Percentiles rank a stretch among this genome's conserved stretches.
These are phyloP conservation scores for Toxotes jaculatrix DNA, from an alignment of 2,113 vertebrate genomes.

Conservation along the genomic window DNA sequence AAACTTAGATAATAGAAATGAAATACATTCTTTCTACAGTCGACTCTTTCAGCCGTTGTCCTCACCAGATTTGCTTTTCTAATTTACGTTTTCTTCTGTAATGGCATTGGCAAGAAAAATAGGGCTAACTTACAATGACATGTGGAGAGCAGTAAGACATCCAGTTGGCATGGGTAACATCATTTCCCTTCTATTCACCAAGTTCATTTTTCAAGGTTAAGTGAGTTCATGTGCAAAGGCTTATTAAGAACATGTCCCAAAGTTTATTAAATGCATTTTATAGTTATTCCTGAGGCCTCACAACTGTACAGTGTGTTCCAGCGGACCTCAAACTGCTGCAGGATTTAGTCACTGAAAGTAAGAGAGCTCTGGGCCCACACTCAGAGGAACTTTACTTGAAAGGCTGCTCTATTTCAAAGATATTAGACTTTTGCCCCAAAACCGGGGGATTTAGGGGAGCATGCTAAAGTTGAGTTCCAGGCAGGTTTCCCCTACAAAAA, in stretches of 20 bases:
- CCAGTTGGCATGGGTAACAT: background rate
- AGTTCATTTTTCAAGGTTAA: background rate
- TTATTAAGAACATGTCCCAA: constrained; percentile 14
- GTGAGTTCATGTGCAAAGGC: constrained; percentile 12
- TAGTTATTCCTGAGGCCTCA: background rate
- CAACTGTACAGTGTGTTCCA: constrained; percentile 20
- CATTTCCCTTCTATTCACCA: background rate
- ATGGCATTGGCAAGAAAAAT: background rate
- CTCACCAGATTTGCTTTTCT: background rate
- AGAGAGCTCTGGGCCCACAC: constrained; percentile 33
- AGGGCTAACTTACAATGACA: background rate
- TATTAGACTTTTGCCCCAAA: constrained; percentile 51
- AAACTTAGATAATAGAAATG: background rate
- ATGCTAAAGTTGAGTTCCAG: constrained; percentile 20
- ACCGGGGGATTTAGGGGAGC: background rate
- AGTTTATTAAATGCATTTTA: constrained; percentile 33
- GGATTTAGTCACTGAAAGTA: constrained; percentile 37
- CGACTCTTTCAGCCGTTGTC: background rate
- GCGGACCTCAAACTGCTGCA: constrained; percentile 32
- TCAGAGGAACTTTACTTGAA: constrained; percentile 49
- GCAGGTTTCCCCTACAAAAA: constrained; percentile 30
- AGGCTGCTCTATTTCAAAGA: constrained; percentile 58
- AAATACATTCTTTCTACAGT: background rate
- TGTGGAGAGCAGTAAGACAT: background rate
- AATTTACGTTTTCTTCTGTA: background rate